These are phyloP conservation scores for Cygnus buccinator DNA, from an alignment of 2,113 vertebrate species.

Conservation along the genomic window DNA sequence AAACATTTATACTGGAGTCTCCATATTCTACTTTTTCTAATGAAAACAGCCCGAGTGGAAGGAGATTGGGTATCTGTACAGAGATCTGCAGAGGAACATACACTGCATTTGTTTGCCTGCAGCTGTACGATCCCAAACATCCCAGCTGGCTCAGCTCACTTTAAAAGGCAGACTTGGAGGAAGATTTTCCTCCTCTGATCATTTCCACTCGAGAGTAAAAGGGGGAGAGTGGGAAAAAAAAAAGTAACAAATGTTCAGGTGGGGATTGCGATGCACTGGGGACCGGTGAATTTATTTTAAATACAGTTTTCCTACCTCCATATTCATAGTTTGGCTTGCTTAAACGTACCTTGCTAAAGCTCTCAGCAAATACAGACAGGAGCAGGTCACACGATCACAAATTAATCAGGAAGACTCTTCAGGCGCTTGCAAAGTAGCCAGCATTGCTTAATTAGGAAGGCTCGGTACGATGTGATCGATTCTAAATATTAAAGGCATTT, in stretches of 20 bases:
- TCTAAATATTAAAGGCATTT: conserved; percentile 52
- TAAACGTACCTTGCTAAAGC: conserved; percentile 41
- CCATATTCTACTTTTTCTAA: conserved; percentile 69
- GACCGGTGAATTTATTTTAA: conserved; percentile 31
- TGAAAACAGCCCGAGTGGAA: conserved; percentile 57
- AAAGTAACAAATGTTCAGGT: neutral
- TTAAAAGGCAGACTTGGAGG: conserved; percentile 42
- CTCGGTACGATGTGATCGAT: conserved; percentile 27
- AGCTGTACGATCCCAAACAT: conserved; percentile 68
- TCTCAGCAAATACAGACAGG: conserved; percentile 14
- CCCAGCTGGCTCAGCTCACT: conserved; percentile 65
- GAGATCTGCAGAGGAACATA: conserved; percentile 17
- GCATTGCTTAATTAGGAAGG: neutral
- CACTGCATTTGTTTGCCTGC: conserved; percentile 66
- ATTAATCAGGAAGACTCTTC: conserved; percentile 29
- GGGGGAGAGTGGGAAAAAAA: neutral
- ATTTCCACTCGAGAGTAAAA: conserved; percentile 34
- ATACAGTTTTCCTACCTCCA: conserved; percentile 5
- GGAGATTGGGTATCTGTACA: conserved; percentile 11
- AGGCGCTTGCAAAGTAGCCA: conserved; percentile 29
- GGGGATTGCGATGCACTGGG: conserved; percentile 48
- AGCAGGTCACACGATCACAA: conserved; percentile 36
- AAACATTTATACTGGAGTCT: conserved; percentile 74
- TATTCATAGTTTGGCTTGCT: conserved; percentile 20
- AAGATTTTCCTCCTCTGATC: conserved; percentile 52